These are phyloP conservation scores for Drosophila yakuba DNA, from an alignment of 1,140 invertebrate genomes.

Conservation along the genomic window DNA sequence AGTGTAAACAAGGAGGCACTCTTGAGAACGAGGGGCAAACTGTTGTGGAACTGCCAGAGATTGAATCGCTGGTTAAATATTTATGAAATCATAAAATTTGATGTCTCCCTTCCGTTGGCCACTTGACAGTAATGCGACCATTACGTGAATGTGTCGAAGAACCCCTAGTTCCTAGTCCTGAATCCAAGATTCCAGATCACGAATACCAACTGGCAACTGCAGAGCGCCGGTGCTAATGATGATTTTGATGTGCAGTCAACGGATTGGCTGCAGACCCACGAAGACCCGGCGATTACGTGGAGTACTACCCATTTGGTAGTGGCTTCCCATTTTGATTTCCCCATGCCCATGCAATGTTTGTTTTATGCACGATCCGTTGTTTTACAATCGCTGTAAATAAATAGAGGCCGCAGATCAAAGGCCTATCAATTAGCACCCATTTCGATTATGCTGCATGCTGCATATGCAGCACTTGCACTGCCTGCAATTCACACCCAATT, in stretches of 20 bases:
- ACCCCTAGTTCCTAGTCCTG: too few relatives aligned
- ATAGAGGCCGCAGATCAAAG: slow-evolving; percentile 76
- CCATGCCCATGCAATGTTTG: slow-evolving; percentile 52
- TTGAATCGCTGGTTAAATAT: slow-evolving; percentile 67
- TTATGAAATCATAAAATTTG: slow-evolving; percentile 85
- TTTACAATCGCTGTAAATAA: slow-evolving; percentile 81
- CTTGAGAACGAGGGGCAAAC: not conserved
- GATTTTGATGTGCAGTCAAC: slow-evolving; percentile 83
- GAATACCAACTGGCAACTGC: not conserved
- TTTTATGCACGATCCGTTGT: slow-evolving; percentile 75
- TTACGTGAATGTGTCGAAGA: slow-evolving; percentile 29
- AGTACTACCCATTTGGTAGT: slow-evolving; percentile 41
- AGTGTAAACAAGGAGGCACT: slow-evolving; percentile 61
- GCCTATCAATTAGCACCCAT: slow-evolving; percentile 78
- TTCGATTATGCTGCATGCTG: slow-evolving; percentile 80
- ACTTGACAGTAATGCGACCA: slow-evolving; percentile 67
- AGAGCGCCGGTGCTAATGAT: slow-evolving; percentile 71
- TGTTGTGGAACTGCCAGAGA: slow-evolving; percentile 14
- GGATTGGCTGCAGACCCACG: slow-evolving; percentile 64
- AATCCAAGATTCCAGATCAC: too few relatives aligned
- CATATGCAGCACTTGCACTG: slow-evolving; percentile 51
- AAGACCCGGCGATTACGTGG: slow-evolving; percentile 67
- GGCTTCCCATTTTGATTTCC: slow-evolving; percentile 2
- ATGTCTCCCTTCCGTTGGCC: slow-evolving; percentile 71
- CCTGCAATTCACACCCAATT: slow-evolving; percentile 81